Conservation (phyloP, 1,140 invertebrate genomes). For the Archivesica marissinica region DNA sequence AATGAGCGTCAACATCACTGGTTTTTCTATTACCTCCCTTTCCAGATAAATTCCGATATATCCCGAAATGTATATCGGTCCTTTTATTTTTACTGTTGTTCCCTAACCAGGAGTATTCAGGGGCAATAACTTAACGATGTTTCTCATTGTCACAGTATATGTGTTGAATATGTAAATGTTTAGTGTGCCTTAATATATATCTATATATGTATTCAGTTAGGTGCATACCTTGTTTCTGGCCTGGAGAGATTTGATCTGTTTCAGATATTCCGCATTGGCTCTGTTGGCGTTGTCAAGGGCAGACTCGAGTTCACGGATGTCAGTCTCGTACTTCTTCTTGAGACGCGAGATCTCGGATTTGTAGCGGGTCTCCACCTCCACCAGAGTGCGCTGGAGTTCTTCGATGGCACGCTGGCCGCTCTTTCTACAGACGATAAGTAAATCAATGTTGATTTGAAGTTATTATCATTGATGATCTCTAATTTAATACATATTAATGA, state of each 20-base stretch:
- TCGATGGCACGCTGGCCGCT: conserved; percentile 83
- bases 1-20: too few species aligned
- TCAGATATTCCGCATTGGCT: conserved; percentile 80
- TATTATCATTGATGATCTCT: too few species aligned
- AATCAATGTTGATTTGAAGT: too few species aligned
- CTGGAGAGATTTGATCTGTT: conserved; percentile 80
- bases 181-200: background rate
- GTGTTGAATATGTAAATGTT: too few species aligned
- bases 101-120: too few species aligned
- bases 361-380: conserved; percentile 83
- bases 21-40: too few species aligned
- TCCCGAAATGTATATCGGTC: too few species aligned
- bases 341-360: conserved; percentile 82
- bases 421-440: conserved; percentile 71
- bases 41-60: too few species aligned
- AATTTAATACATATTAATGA: too few species aligned
- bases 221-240: conserved; percentile 76
- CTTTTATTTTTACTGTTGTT: too few species aligned
- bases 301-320: conserved; percentile 82
- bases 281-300: conserved; percentile 82
- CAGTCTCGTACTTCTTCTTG: conserved; percentile 84
- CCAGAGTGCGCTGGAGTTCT: conserved; percentile 82
- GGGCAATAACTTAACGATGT: too few species aligned
- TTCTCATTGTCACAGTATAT: too few species aligned
- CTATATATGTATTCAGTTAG: background rate